These are phyloP conservation scores for Leucophenga varia DNA, from an alignment of 1,140 invertebrate genomes.

Conservation along the genomic window DNA sequence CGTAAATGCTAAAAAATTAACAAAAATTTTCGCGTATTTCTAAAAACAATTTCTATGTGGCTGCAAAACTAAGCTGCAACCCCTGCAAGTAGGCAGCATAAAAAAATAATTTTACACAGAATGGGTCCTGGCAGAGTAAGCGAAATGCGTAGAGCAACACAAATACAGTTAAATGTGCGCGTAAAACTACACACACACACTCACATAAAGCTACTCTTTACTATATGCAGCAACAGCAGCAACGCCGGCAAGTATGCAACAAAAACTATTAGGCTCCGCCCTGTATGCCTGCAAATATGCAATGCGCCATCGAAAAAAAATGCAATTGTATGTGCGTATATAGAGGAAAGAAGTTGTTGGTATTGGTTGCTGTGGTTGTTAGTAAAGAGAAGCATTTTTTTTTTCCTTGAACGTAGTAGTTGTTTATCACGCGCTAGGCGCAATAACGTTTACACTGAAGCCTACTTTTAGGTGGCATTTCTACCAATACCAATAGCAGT, in stretches of 20 bases:
- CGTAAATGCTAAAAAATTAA: slow-evolving; percentile 15
- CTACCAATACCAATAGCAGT: too few species aligned
- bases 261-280: slow-evolving; percentile 42
- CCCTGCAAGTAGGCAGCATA: slow-evolving; percentile 1
- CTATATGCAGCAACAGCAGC: slow-evolving; percentile 6
- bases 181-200: slow-evolving; percentile 14
- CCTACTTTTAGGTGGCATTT: slow-evolving; percentile 49
- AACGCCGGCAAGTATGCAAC: slow-evolving; percentile 21
- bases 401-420: too few species aligned
- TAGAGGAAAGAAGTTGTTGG: slow-evolving; percentile 27
- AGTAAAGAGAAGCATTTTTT: too few species aligned
- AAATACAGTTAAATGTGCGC: slow-evolving; percentile 28
- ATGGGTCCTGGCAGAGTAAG: too few species aligned
- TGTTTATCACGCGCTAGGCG: slow-evolving; percentile 37
- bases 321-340: slow-evolving; percentile 14
- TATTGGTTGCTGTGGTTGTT: slow-evolving; percentile 45
- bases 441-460: slow-evolving; percentile 16
- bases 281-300: slow-evolving; percentile 34
- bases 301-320: too few species aligned
- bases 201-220: slow-evolving; percentile 9
- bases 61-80: neutral
- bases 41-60: slow-evolving; percentile 50
- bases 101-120: too few species aligned
- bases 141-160: slow-evolving; percentile 44
- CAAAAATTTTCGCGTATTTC: slow-evolving; percentile 53